Conservation (phyloP, 1,140 invertebrate species). For the Odontomachus brunneus region DNA sequence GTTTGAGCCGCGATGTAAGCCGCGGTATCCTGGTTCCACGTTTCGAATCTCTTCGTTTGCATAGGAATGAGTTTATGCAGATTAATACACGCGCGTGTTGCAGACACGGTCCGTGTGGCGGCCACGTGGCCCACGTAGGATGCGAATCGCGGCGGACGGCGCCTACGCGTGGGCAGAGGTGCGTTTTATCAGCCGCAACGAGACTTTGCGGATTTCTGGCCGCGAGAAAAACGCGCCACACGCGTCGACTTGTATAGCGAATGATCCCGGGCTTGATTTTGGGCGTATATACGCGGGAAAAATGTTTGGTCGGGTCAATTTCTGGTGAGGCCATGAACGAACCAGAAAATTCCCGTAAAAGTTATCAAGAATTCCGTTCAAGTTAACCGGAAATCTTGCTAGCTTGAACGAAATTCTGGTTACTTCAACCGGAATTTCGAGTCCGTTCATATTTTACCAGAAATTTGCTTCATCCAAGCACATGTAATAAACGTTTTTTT, state of each 20-base stretch:
- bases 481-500: no score
- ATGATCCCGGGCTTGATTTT: no score
- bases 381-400: no score
- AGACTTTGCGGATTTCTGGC: constrained; percentile 63
- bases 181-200: constrained; percentile 67
- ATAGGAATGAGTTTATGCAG: constrained; percentile 86
- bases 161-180: constrained; percentile 53
- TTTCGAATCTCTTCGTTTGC: constrained; percentile 84
- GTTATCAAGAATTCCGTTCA: no score
- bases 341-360: no score
- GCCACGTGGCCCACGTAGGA: constrained; percentile 58
- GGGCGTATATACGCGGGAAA: no score
- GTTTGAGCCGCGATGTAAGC: constrained; percentile 68
- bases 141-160: constrained; percentile 59
- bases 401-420: no score
- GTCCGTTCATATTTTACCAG: no score
- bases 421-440: no score
- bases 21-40: constrained; percentile 78
- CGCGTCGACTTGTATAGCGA: constrained; percentile 23
- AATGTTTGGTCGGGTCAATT: no score
- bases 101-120: constrained; percentile 72
- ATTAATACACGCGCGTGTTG: constrained; percentile 80
- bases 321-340: no score
- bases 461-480: no score
- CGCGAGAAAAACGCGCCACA: constrained; percentile 37